phyloP scores from a whole-genome alignment of 37 sponge, comb jelly and placozoan genomes.

The Geodia barretti region DNA sequence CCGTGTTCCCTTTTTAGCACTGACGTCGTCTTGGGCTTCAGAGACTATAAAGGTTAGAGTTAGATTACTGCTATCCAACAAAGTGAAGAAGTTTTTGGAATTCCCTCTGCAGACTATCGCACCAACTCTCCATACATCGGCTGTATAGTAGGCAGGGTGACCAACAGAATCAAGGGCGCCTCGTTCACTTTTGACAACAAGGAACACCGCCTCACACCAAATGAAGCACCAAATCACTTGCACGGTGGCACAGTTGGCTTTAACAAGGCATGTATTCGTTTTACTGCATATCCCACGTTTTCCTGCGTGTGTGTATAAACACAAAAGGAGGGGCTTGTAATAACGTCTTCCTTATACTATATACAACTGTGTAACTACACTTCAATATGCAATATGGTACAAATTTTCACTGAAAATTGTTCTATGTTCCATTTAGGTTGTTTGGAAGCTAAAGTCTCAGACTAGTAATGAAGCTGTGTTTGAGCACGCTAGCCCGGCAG shows the following conservation, averaged over 20 bases:
- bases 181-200: conserved; percentile 76
- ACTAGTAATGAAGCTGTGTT: conserved; percentile 7
- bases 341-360: background rate
- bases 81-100: too few species aligned
- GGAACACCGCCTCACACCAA: conserved; percentile 67
- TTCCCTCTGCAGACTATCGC: conserved; percentile 16
- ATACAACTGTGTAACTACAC: too few species aligned
- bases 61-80: too few species aligned
- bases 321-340: background rate
- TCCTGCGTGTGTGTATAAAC: background rate
- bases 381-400: too few species aligned
- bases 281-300: background rate
- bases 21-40: conserved; percentile 64
- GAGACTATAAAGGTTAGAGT: conserved; percentile 49
- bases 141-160: conserved; percentile 86
- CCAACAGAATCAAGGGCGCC: conserved; percentile 83
- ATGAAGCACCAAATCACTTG: conserved; percentile 75
- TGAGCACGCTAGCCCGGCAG: conserved; percentile 65
- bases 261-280: conserved; percentile 63
- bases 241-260: conserved; percentile 90
- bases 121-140: conserved; percentile 77
- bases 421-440: too few species aligned
- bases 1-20: conserved; percentile 5
- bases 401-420: too few species aligned
- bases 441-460: background rate